Percentiles rank a stretch among this genome's conserved stretches.
Conservation (phyloP, 23 tunicate genomes). For the Styela clava region DNA sequence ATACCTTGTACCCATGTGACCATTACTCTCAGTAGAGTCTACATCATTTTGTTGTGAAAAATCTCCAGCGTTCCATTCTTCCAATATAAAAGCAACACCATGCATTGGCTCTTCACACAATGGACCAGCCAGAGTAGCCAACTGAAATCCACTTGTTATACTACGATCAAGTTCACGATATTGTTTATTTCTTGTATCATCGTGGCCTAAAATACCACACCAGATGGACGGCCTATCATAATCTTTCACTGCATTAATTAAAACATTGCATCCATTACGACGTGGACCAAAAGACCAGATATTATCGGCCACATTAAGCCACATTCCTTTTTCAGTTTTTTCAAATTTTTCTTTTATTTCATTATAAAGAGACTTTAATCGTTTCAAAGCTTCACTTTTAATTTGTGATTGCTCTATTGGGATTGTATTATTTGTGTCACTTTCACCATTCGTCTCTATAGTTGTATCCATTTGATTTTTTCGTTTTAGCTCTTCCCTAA, state of each 20-base stretch:
- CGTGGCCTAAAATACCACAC: conserved; percentile 40
- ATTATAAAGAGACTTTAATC: conserved; percentile 30
- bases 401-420: conserved; percentile 14
- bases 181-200: background rate
- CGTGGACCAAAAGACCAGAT: conserved; percentile 97
- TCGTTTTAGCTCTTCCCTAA: conserved; percentile 3
- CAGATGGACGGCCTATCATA: conserved; percentile 77
- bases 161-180: conserved; percentile 77
- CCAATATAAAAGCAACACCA: conserved; percentile 78
- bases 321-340: conserved; percentile 48
- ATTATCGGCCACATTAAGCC: conserved; percentile 57
- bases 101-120: conserved; percentile 96
- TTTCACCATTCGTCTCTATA: background rate
- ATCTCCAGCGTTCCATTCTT: conserved; percentile 48
- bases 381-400: conserved; percentile 30
- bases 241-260: conserved; percentile 45
- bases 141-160: conserved; percentile 84
- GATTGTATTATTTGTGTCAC: background rate
- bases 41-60: too few species aligned
- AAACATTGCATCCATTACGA: conserved; percentile 84
- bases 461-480: background rate
- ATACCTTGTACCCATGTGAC: background rate
- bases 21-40: background rate
- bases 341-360: conserved; percentile 55
- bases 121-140: conserved; percentile 91